Evolutionary conservation across 92 coral and sea anemone species (phyloP), one percentile per base, ranked within the genome.

Genomic region (Palythoa heliodiscus): DNA sequence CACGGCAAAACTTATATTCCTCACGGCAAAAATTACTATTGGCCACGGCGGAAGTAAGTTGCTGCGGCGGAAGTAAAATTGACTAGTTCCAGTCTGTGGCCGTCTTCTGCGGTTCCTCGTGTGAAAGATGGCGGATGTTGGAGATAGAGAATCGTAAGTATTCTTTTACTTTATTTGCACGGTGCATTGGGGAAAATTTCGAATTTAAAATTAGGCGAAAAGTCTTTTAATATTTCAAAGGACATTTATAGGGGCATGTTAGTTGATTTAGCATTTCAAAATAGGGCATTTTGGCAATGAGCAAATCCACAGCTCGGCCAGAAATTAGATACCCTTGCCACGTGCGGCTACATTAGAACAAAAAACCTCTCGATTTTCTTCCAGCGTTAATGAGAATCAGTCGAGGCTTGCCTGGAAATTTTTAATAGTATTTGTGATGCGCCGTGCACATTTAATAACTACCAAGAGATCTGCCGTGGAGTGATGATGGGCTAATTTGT

Each of bases 11-110:
- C 71, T 67, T 67, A 3, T 7, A 67, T 5, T 67, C 0, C 71
- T 67, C 35, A 67, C 71, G 71, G 71, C 35, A 67, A 67, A 67
- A 67, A 16, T 67, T 67, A 22, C 37, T 67, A 22, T 57, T 57
- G 64, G 64, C 71, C 71, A 67, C 71, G 40, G 71, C 71, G 71
- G 71, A 67, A 67, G 71, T 67, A 67, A 67, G 71, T 67, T 67
- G 71, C 71, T 67, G 35, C 71, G 71, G 71, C 71, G 71, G 71
- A 67, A 67, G 71, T 23, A 67, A 67, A 22, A 67, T 20, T 67
- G 71, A n/a, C 71, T 22, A 67, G 15, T 67, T 67, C 71, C 71
- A 67, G 71, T 67, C 71, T 67, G 39, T n/a, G 37, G 71, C 71
- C 39, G 71, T 67, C 71, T 67, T 67, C 37, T 67, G 37, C 37